Base-by-base conservation (phyloP, 1,140 invertebrate species). In the Lepidurus couesii region DNA sequence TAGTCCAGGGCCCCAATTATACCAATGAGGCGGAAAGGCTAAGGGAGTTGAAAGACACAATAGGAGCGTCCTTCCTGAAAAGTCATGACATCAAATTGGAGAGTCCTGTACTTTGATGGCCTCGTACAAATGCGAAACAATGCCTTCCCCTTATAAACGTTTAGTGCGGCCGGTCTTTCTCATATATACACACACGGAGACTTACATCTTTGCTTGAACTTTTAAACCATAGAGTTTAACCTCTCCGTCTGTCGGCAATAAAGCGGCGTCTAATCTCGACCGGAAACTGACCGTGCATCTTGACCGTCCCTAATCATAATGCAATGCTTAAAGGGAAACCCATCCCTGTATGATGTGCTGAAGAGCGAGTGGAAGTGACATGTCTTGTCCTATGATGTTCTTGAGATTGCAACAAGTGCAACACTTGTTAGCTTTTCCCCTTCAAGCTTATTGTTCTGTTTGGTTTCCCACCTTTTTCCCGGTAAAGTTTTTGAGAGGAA, bases 141-240 rank as follows among this genome's bases (percentile, higher is more conserved):
- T 65, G 53, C 53, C 53, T 21, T 65, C 53, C 53, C 53, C 53
- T 65, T 65, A 21, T 65, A 65, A 65, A 65, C 53, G 53, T 65
- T 65, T 9, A 16, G 21, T 65, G 53, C 8, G 16, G 16, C 8
- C 53, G 53, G 13, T 65, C 53, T 16, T 21, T 65, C 53, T 65
- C 53, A 16, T 21, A 65, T 21, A 65, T 13, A 65, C 53, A 65
- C 13, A 34, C 34, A 34, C 34, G 2, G 34, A 34, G 4, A 34
- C 26, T 34, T 65, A 16, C n/a, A 65, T 7, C 8, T 65, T 7
- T 21, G 13, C 16, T 11, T 47, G 45, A 65, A 65, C 53, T 21
- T 21, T 65, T 65, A 65, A 34, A 65, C 53, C 53, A 65, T 65
- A 65, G 53, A 65, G 53, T 65, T 65, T 65, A 65, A 65, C 53